Evolutionary conservation across 2,113 vertebrate species (phyloP), one percentile per base, ranked within the genome.

Genomic region (Poicephalus meyeri): DNA sequence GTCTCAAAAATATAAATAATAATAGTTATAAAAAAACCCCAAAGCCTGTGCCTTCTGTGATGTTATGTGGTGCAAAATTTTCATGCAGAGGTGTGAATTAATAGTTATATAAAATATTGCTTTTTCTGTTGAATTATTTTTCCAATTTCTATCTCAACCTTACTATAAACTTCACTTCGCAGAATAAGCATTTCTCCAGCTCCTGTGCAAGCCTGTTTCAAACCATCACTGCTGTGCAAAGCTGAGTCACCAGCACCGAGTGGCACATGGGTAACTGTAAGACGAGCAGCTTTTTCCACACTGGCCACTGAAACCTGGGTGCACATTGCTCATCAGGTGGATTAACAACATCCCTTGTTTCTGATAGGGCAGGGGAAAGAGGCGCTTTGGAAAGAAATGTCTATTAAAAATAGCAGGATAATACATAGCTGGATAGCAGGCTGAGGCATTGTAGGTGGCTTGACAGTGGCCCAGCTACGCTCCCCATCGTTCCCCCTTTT

Each of bases 211-310:
- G 29, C 19, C 25, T 5, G 2, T 23, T 46, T 35, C 68, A 7
- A 15, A 2, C 6, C 1, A 12, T 14, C 14, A 2, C 33, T 2
- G 0, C 47, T 3, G 6, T 3, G 21, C 42, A 50, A 11, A 16
- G 29, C 1, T 0, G 49, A 37, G 24, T 37, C 58, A 24, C 33
- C 21, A 35, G 33, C 56, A 35, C 56, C 21, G 35, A 58, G 33
- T 58, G 21, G 56, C 56, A 24, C 21, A 58, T 56, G 14, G 35
- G 33, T 2, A 17, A 8, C 21, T 21, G 15, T 0, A 0, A 11
- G 24, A 11, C 0, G 5, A 61, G 1, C 6, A 8, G 33, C 39
- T 44, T 46, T 13, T 4, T 4, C 29, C 29, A 13, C 4, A 2
- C 20, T 4, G 31, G 14, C 73, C 46, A 7, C 2, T 1, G 23